A percentile compares a stretch with the other conserved stretches of the same genome.
Evolutionary conservation across 2,888 invertebrate species (phyloP).

Genomic region (Euproctis similis): DNA sequence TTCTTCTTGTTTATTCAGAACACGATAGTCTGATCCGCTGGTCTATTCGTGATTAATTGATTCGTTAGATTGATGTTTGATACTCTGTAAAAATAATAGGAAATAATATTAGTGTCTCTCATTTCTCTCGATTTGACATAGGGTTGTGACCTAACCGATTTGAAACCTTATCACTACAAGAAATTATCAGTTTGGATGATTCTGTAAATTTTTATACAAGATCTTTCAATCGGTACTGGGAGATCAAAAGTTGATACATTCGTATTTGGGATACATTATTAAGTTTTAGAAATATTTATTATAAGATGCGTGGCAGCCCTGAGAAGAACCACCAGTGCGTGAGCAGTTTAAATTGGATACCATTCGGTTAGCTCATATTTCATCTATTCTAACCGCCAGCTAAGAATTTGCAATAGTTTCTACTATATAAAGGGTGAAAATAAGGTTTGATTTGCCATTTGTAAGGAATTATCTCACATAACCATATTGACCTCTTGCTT

Average conservation of each 20-base stretch:
- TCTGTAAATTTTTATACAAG: no score
- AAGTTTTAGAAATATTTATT: no score
- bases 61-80: slow-evolving; percentile 21
- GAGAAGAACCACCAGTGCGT: slow-evolving; percentile 30
- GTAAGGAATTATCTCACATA: slow-evolving; percentile 2
- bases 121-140: slow-evolving; percentile 27
- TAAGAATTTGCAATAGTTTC: slow-evolving; percentile 24
- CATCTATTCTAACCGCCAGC: slow-evolving; percentile 26
- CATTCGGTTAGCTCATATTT: slow-evolving; percentile 34
- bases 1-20: slow-evolving; percentile 10
- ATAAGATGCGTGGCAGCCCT: no score
- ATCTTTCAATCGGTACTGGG: no score
- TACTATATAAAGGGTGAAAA: slow-evolving; percentile 23
- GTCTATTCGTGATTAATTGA: slow-evolving; percentile 35
- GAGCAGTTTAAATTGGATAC: slow-evolving; percentile 40
- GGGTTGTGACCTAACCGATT: slow-evolving; percentile 21
- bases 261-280: no score
- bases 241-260: no score
- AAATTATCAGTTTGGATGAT: no score
- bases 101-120: slow-evolving; percentile 45
- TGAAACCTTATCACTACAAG: no score
- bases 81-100: slow-evolving; percentile 50
- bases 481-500: slow-evolving; percentile 20
- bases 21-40: slow-evolving; percentile 27
- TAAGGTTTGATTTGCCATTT: slow-evolving; percentile 1